Percentiles rank a stretch among this genome's conserved stretches.
Conservation (phyloP, 2,888 invertebrate genomes). For the Megamerina dolium region DNA sequence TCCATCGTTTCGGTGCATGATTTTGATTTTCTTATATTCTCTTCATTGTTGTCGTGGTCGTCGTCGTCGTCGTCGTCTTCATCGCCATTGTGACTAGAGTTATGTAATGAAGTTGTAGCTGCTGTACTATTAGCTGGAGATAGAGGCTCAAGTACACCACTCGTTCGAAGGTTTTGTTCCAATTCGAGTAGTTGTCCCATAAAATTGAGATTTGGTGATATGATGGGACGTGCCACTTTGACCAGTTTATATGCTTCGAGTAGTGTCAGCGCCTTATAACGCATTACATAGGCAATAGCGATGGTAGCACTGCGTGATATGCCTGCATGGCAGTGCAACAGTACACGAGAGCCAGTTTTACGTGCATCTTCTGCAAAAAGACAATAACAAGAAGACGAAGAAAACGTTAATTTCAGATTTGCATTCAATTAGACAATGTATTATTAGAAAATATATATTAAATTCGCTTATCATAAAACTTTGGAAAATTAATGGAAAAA, state of each 20-base stretch:
- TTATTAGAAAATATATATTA: no score
- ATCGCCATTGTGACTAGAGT: constrained; percentile 18
- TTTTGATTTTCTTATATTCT: constrained; percentile 6
- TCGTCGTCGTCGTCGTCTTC: no score
- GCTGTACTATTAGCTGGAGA: constrained; percentile 25
- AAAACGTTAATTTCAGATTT: no score
- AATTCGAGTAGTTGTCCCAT: constrained; percentile 84
- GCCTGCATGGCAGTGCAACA: constrained; percentile 94
- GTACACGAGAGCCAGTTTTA: constrained; percentile 54
- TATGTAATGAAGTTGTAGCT: constrained; percentile 17
- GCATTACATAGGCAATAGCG: constrained; percentile 92
- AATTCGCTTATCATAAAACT: no score
- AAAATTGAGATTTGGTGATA: constrained; percentile 93
- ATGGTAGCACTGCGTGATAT: constrained; percentile 91
- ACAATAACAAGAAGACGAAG: constrained; percentile 14
- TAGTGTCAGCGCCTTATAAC: constrained; percentile 73
- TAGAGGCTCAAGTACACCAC: constrained; percentile 40
- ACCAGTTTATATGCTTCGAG: constrained; percentile 85
- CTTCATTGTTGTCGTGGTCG: constrained; percentile 1
- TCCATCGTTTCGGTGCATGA: constrained; percentile 2
- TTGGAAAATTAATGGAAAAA: no score
- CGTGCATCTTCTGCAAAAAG: constrained; percentile 48
- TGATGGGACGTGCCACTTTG: constrained; percentile 77
- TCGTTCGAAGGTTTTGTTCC: constrained; percentile 61
- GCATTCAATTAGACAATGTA: neutral